These are phyloP conservation scores for Tetrao urogallus DNA, from an alignment of 2,113 vertebrate genomes.

Conservation along the genomic window DNA sequence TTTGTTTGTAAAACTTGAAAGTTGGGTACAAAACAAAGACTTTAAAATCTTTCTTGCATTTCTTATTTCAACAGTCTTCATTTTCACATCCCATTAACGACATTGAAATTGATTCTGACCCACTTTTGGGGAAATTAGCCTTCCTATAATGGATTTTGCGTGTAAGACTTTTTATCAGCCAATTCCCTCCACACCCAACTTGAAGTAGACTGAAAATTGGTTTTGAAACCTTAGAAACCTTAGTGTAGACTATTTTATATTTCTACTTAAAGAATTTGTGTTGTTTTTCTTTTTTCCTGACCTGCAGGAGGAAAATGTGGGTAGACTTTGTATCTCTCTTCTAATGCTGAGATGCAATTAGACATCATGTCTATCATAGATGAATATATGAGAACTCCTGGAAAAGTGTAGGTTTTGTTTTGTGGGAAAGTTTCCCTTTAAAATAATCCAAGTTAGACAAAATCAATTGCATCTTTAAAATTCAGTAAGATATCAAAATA, in stretches of 20 bases:
- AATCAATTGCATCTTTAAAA: background rate
- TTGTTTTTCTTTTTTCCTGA: constrained; percentile 15
- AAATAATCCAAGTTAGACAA: background rate
- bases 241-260: background rate
- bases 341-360: background rate
- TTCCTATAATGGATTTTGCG: constrained; percentile 63
- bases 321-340: background rate
- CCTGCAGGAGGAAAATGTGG: background rate
- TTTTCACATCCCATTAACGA: constrained; percentile 15
- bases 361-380: background rate
- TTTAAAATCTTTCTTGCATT: constrained; percentile 26
- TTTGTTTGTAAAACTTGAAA: constrained; percentile 44
- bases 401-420: background rate
- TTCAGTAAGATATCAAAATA: background rate
- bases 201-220: constrained; percentile 54
- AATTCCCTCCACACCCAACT: constrained; percentile 58
- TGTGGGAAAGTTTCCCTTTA: background rate
- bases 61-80: constrained; percentile 22
- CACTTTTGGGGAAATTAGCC: constrained; percentile 53
- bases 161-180: constrained; percentile 62
- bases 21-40: constrained; percentile 48
- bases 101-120: constrained; percentile 61
- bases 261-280: background rate
- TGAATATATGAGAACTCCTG: background rate
- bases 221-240: constrained; percentile 60